Percentiles rank a stretch among this genome's conserved stretches.
These are phyloP conservation scores for Dendrolimus houi DNA, from an alignment of 2,888 invertebrate species.

Conservation along the genomic window DNA sequence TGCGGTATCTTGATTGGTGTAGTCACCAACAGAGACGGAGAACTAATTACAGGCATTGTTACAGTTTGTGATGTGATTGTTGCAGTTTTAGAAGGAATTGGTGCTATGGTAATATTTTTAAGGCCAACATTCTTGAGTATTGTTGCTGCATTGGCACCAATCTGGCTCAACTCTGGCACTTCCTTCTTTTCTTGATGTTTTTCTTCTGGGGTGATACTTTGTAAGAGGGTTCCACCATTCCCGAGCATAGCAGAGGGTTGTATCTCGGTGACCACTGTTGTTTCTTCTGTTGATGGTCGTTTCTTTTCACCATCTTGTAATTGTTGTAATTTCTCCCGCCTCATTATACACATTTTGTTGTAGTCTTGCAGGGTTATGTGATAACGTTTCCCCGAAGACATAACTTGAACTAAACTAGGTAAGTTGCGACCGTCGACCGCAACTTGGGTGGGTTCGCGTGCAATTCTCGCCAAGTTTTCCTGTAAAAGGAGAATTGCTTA, in stretches of 20 bases:
- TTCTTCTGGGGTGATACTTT: slow-evolving; percentile 35
- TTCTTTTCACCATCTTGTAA: slow-evolving; percentile 67
- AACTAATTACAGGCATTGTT: slow-evolving; percentile 30
- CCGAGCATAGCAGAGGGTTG: slow-evolving; percentile 54
- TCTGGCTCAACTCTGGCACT: slow-evolving; percentile 29
- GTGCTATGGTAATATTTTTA: slow-evolving; percentile 69
- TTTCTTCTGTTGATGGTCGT: slow-evolving; percentile 28
- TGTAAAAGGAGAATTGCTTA: slow-evolving; percentile 18
- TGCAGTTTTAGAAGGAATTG: slow-evolving; percentile 55
- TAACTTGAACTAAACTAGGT: slow-evolving; percentile 82
- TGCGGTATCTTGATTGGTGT: slow-evolving; percentile 50
- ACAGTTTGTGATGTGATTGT: slow-evolving; percentile 52
- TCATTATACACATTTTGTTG: slow-evolving; percentile 85
- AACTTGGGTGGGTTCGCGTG: slow-evolving; percentile 68
- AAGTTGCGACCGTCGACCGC: slow-evolving; percentile 77
- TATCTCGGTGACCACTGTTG: slow-evolving; percentile 51
- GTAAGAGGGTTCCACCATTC: slow-evolving; percentile 53
- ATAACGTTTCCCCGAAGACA: slow-evolving; percentile 86
- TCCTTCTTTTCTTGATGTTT: slow-evolving; percentile 36
- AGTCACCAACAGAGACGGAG: slow-evolving; percentile 43
- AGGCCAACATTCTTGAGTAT: slow-evolving; percentile 67
- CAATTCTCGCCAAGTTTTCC: slow-evolving; percentile 58
- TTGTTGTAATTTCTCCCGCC: slow-evolving; percentile 79
- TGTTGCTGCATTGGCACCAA: slow-evolving; percentile 51
- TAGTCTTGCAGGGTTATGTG: slow-evolving; percentile 87